Evolutionary conservation across 2,797 vertebrate genomes (phyloP).

Genomic region (Xiphorhynchus erythropygius): DNA sequence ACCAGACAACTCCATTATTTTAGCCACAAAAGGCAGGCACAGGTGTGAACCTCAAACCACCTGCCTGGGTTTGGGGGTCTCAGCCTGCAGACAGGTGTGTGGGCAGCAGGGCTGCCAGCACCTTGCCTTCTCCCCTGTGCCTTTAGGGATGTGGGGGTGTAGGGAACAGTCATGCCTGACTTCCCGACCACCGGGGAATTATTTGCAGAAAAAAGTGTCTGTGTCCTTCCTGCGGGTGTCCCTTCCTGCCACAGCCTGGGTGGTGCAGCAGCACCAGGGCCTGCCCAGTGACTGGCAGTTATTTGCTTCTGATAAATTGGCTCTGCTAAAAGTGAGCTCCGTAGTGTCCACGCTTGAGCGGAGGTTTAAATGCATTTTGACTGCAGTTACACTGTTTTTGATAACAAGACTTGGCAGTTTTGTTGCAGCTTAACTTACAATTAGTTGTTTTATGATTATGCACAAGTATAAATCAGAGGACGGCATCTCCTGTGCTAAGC

Average conservation of each 20-base stretch:
- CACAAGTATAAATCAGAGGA: not conserved
- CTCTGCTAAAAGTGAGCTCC: not conserved
- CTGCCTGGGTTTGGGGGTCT: not conserved
- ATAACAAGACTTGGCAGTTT: not conserved
- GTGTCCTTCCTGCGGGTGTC: not conserved
- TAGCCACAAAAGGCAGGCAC: not conserved
- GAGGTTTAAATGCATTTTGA: not conserved
- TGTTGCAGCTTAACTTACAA: not conserved
- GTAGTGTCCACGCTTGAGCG: accelerated
- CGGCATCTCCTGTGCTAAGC: not conserved
- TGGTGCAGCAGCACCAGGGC: not conserved
- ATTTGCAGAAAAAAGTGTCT: not conserved
- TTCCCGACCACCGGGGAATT: not conserved
- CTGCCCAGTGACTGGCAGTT: not conserved
- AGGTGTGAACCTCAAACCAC: not conserved
- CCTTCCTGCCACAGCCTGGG: not conserved
- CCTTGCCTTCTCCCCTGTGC: not conserved
- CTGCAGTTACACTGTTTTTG: not conserved
- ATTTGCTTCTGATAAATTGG: not conserved
- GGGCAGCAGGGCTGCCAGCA: not conserved
- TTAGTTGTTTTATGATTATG: not conserved
- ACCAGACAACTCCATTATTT: accelerated
- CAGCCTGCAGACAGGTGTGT: not conserved
- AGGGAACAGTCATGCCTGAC: not conserved
- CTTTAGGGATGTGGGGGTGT: not conserved